phyloP scores from a whole-genome alignment of 2,113 vertebrate genomes.

The Leucosticte australis region DNA sequence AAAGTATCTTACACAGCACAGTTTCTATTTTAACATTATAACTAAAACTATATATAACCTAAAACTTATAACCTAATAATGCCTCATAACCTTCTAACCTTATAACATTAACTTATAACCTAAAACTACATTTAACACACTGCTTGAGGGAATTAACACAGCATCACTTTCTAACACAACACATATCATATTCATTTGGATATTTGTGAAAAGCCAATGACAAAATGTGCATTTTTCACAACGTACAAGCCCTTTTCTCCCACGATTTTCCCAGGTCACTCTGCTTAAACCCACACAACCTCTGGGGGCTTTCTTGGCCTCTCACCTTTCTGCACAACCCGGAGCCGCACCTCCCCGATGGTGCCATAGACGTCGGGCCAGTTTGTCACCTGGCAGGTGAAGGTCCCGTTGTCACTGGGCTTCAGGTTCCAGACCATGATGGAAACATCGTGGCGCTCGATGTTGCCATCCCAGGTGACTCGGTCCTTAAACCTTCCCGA shows the following conservation, averaged over 20 bases:
- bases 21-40: too few relatives aligned
- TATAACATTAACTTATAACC: too few relatives aligned
- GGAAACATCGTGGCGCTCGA: constrained; percentile 79
- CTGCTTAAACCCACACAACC: accelerated
- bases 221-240: too few relatives aligned
- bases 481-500: constrained; percentile 80
- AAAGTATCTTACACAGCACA: too few relatives aligned
- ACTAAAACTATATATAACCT: too few relatives aligned
- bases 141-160: too few relatives aligned
- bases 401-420: constrained; percentile 89
- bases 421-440: constrained; percentile 83
- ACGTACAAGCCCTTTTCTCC: not conserved
- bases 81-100: too few relatives aligned
- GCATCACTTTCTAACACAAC: too few relatives aligned
- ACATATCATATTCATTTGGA: too few relatives aligned
- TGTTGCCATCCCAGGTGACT: constrained; percentile 85
- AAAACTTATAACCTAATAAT: too few relatives aligned
- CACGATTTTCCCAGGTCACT: accelerated
- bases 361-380: constrained; percentile 85
- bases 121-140: too few relatives aligned
- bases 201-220: too few relatives aligned
- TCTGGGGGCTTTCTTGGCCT: not conserved
- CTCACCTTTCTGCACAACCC: constrained; percentile 79
- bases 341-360: constrained; percentile 80
- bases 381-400: constrained; percentile 91